A percentile compares a stretch with the other conserved stretches of the same genome.
phyloP scores from a whole-genome alignment of 2,797 vertebrate species.

The Rhadinocentrus ornatus region DNA sequence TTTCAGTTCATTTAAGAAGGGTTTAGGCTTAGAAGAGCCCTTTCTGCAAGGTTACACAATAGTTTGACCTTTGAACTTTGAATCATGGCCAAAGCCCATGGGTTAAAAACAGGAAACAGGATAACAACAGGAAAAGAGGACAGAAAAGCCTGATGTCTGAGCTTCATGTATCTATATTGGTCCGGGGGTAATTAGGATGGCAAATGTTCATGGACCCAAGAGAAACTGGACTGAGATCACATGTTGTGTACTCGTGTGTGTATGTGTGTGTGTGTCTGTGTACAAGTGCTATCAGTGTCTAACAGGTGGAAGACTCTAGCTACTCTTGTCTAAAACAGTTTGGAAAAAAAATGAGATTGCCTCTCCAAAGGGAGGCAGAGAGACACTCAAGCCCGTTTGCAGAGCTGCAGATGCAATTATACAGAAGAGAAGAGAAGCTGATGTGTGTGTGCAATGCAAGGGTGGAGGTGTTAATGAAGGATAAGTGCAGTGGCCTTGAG shows the following conservation, averaged over 20 bases:
- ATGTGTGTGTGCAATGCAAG: background rate
- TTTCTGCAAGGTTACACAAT: conserved; percentile 20
- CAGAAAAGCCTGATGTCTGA: conserved; percentile 17
- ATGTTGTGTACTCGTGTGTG: conserved; percentile 2
- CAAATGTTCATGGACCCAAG: conserved; percentile 20
- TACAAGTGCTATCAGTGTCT: conserved; percentile 59
- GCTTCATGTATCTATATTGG: conserved; percentile 19
- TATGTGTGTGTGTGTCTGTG: background rate
- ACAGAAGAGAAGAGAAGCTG: conserved; percentile 25
- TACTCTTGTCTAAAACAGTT: conserved; percentile 58
- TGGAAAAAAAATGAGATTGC: conserved; percentile 71
- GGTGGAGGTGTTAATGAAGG: background rate
- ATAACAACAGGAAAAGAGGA: conserved; percentile 9
- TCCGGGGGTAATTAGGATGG: conserved; percentile 20
- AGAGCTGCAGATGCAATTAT: conserved; percentile 37
- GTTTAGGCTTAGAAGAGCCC: conserved; percentile 1
- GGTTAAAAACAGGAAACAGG: conserved; percentile 40
- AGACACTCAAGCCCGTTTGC: conserved; percentile 29
- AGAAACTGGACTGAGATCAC: conserved; percentile 28
- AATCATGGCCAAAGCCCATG: conserved; percentile 7
- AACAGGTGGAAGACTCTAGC: conserved; percentile 71
- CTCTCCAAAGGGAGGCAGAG: conserved; percentile 35
- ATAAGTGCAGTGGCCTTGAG: background rate
- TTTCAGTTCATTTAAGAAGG: background rate
- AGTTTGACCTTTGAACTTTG: conserved; percentile 39